Percentiles rank a stretch among this genome's conserved stretches.
phyloP scores from a whole-genome alignment of 1,140 invertebrate genomes.

The Homalodisca vitripennis region DNA sequence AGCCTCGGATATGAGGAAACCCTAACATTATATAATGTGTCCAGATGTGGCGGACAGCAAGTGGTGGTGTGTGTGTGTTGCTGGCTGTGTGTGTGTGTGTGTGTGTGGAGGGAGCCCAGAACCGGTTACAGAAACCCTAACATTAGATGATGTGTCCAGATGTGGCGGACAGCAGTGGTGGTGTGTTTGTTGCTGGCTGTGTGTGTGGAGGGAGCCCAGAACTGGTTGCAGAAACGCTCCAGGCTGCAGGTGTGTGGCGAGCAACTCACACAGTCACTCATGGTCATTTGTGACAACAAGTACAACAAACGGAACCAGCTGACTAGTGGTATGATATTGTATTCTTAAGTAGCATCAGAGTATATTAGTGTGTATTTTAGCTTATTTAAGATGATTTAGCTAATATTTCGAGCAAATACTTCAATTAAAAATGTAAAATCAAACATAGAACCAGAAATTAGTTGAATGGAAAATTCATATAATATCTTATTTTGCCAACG shows the following conservation, averaged over 20 bases:
- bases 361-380: too few relatives aligned
- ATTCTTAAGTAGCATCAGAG: too few relatives aligned
- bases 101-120: background rate
- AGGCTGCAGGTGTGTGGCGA: background rate
- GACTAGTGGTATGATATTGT: too few relatives aligned
- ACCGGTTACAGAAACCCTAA: background rate
- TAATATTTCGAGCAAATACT: too few relatives aligned
- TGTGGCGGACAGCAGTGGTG: background rate
- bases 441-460: too few relatives aligned
- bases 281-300: constrained; percentile 14
- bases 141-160: background rate
- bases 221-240: background rate
- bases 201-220: background rate
- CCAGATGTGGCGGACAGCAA: background rate
- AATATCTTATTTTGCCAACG: too few relatives aligned
- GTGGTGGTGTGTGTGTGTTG: background rate
- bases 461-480: too few relatives aligned
- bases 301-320: constrained; percentile 1
- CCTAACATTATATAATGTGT: background rate
- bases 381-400: too few relatives aligned
- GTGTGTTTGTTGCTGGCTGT: background rate
- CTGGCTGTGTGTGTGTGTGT: background rate
- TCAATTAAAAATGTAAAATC: too few relatives aligned
- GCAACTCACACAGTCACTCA: background rate
- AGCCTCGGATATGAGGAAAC: background rate